Evolutionary conservation across 1,140 invertebrate species (phyloP).

Genomic region (Maniola jurtina): DNA sequence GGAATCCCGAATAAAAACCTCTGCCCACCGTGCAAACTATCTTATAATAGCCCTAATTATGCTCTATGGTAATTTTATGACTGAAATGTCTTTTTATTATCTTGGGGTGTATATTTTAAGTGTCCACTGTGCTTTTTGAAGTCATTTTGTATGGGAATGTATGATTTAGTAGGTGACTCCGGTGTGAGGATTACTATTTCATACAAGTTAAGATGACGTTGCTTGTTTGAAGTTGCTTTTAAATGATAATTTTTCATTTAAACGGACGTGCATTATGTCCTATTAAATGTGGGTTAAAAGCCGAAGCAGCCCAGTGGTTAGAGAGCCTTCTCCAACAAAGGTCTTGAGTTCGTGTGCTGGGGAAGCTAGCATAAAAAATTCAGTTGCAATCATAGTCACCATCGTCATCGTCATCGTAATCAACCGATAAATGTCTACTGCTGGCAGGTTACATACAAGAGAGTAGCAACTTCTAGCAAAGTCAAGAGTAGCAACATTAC

Average conservation of each 20-base stretch:
- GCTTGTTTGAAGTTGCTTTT: slow-evolving; percentile 16
- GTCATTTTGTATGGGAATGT: slow-evolving; percentile 44
- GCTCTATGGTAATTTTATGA: slow-evolving; percentile 70
- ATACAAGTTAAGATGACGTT: slow-evolving; percentile 26
- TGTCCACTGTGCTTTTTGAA: slow-evolving; percentile 35
- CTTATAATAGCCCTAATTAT: slow-evolving; percentile 71
- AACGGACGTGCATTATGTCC: not conserved
- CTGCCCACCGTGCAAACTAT: slow-evolving; percentile 62
- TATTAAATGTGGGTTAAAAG: not conserved
- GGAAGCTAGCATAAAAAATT: not conserved
- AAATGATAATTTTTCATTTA: slow-evolving; percentile 18
- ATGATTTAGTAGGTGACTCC: slow-evolving; percentile 24
- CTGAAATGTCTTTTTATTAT: slow-evolving; percentile 52
- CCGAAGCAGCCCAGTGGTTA: not conserved
- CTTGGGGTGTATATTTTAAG: slow-evolving; percentile 61
- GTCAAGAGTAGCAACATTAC: too few species aligned
- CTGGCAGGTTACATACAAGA: too few species aligned
- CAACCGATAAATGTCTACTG: not conserved
- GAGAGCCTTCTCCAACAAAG: not conserved
- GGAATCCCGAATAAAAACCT: slow-evolving; percentile 35
- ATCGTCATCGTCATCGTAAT: too few species aligned
- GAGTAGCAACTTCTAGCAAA: too few species aligned
- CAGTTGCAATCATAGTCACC: too few species aligned
- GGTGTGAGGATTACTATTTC: slow-evolving; percentile 34
- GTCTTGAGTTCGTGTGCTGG: too few species aligned